Base-by-base conservation (phyloP, 2,888 invertebrate genomes). In the Ophion costatus region DNA sequence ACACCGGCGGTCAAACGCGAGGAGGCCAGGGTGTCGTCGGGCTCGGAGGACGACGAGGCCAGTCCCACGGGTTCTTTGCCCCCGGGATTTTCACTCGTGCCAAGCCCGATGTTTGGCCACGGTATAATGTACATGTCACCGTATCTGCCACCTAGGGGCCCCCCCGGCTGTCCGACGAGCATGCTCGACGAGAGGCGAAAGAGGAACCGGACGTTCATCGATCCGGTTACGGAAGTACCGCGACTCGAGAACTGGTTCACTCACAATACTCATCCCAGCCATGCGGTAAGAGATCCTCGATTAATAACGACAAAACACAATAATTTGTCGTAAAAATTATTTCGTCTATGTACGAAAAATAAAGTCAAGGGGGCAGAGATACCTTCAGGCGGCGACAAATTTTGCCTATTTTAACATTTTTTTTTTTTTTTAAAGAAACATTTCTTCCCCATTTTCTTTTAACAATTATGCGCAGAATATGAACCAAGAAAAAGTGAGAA, bases 241-340 rank as follows among this genome's bases (percentile, higher is more conserved):
- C 96, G 98, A 86, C 94, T 98, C 87, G 98, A 98, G 93, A 97
- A 98, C 92, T 99, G 99, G 99, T 99, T 99, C 94, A 96, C 97
- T 45, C 97, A 98, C 94, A 99, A 99, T 94, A 99, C 99, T 56
- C 99, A 99, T 94, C 99, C 99, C 59, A 98, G 99, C 89, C 99
- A 99, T 94, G 98, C 93, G 90, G 93, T 93, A 91, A 75, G 86
- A 80, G 17, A 77, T 42, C 77, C 73, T 79, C 29, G 17, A 79
- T 82, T 14, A 51, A 29, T 4, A n/a, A n/a, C 29, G 74, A 80
- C 63, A 61, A 45, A 69, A 70, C 63, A n/a, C 63, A 64, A 74
- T 38, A 80, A 89, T 90, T 90, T 87, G 86, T 86, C 86, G 14
- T 10, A 38, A 22, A 22, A 64, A 83, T 76, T n/a, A n/a, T n/a